phyloP scores from a whole-genome alignment of 2,113 vertebrate species.

The Corythornis cristatus region DNA sequence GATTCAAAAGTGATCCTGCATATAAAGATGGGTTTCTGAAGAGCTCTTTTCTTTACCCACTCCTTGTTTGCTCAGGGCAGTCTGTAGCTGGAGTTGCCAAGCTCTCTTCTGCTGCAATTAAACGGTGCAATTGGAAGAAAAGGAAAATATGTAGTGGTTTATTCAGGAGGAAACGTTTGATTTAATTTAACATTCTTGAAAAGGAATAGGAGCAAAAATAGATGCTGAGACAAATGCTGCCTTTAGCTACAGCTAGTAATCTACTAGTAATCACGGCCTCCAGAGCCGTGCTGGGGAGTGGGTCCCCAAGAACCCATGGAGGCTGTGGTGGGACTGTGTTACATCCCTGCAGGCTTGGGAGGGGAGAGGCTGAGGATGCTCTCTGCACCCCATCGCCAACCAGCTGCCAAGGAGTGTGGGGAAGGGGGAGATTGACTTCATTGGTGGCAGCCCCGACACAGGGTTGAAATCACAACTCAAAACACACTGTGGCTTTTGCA shows the following conservation, averaged over 20 bases:
- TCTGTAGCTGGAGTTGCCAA: neutral
- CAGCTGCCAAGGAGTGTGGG: accelerated
- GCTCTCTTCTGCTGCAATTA: neutral
- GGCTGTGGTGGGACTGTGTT: neutral
- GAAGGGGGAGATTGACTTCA: neutral
- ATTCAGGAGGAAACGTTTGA: slow-evolving; percentile 3
- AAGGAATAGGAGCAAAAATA: neutral
- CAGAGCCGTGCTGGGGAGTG: accelerated
- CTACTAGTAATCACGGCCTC: accelerated
- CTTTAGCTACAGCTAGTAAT: neutral
- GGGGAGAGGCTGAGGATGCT: neutral
- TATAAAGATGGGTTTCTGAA: neutral
- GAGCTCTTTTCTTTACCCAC: neutral
- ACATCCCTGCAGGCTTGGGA: neutral
- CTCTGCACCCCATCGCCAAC: too few species aligned
- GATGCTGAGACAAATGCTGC: neutral
- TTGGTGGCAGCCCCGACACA: neutral
- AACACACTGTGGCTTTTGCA: neutral
- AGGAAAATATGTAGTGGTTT: neutral
- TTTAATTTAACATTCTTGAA: slow-evolving; percentile 27
- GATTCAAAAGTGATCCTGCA: neutral
- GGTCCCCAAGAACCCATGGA: neutral
- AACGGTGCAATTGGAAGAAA: neutral
- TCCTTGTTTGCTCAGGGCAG: neutral
- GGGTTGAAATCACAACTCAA: neutral